Evolutionary conservation across 2,113 vertebrate genomes (phyloP).

Genomic region (Excalfactoria chinensis): DNA sequence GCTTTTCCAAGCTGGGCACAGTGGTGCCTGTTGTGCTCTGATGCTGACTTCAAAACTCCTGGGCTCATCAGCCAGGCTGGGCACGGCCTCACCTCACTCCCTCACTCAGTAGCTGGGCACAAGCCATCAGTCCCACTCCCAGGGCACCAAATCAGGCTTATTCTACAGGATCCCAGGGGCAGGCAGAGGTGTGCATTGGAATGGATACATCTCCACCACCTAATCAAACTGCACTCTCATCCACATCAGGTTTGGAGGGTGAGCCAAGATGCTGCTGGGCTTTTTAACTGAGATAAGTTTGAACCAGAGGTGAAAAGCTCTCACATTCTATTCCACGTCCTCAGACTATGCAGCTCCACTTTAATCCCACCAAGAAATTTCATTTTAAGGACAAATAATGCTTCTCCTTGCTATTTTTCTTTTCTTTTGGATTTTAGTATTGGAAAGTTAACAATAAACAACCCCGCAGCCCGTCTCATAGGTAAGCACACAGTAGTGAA

Average conservation of each 20-base stretch:
- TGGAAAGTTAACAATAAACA: neutral
- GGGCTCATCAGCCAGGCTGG: neutral
- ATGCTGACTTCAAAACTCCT: neutral
- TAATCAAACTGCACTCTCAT: neutral
- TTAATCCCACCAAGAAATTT: neutral
- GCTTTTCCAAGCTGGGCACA: neutral
- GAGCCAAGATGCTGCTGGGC: neutral
- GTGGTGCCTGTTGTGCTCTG: neutral
- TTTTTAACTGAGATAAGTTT: neutral
- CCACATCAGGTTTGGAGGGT: neutral
- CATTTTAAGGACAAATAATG: neutral
- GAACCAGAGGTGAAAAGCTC: constrained; percentile 31
- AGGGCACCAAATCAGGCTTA: neutral
- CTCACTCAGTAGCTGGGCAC: neutral
- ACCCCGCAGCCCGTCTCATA: neutral
- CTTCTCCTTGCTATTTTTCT: fast-evolving
- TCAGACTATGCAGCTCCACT: neutral
- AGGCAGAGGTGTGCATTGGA: neutral
- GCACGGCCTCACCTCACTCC: no score
- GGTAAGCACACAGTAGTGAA: neutral
- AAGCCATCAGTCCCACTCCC: neutral
- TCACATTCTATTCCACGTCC: neutral
- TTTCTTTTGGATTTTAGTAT: neutral
- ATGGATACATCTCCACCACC: neutral
- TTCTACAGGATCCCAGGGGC: neutral